phyloP scores from a whole-genome alignment of 2,797 vertebrate species.

The Sebastes steindachneri region DNA sequence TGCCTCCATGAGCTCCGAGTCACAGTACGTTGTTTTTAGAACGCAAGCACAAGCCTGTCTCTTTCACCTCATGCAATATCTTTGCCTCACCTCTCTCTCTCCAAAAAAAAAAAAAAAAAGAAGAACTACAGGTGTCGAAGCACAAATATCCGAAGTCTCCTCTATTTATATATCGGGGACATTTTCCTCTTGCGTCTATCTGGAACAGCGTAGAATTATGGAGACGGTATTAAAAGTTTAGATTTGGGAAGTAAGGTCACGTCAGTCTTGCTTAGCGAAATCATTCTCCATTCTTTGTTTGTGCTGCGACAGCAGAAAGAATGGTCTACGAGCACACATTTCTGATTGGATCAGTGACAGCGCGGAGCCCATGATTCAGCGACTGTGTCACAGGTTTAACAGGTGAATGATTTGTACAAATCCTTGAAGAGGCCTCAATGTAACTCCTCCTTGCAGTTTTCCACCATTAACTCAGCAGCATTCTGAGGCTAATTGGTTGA shows the following conservation, averaged over 20 bases:
- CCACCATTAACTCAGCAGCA: conserved; percentile 10
- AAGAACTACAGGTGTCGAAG: background rate
- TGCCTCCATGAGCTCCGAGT: background rate
- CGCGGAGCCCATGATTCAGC: background rate
- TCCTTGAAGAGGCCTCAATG: background rate
- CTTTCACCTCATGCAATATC: background rate
- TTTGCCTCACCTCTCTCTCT: background rate
- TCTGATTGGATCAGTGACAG: background rate
- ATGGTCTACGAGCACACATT: background rate
- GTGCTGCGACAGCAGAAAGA: conserved; percentile 3
- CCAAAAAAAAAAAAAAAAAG: too few species aligned
- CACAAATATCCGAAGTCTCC: background rate
- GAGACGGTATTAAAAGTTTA: background rate
- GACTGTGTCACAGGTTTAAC: background rate
- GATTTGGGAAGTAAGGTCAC: background rate
- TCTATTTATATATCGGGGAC: background rate
- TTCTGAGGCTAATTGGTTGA: conserved; percentile 11
- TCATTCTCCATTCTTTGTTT: background rate
- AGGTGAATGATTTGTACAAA: background rate
- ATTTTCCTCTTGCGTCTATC: background rate
- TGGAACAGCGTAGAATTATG: background rate
- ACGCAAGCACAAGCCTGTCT: background rate
- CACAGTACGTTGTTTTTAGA: background rate
- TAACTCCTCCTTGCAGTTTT: conserved; percentile 3
- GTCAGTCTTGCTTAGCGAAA: background rate